Conservation (phyloP, 2,888 invertebrate species). For the Ophioninae sp. region DNA sequence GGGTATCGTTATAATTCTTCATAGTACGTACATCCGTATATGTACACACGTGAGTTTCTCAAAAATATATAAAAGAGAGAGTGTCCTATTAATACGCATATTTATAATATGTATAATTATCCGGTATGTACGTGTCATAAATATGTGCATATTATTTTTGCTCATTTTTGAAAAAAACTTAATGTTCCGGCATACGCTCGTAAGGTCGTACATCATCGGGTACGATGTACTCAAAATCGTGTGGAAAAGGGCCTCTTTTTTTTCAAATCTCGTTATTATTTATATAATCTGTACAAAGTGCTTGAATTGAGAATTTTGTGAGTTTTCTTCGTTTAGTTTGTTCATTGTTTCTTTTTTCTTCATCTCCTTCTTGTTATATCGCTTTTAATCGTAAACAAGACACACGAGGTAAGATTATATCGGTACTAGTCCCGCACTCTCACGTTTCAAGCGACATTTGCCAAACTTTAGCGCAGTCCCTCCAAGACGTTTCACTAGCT, state of each 20-base stretch:
- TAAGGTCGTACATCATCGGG: conserved; percentile 72
- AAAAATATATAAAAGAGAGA: conserved; percentile 81
- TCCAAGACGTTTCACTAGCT: conserved; percentile 10
- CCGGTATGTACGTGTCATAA: conserved; percentile 66
- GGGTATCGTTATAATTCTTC: conserved; percentile 69
- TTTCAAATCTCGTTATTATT: conserved; percentile 60
- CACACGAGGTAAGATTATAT: conserved; percentile 78
- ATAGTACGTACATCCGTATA: conserved; percentile 75
- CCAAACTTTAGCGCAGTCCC: conserved; percentile 51
- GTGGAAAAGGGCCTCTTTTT: conserved; percentile 78
- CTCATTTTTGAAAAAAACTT: conserved; percentile 48
- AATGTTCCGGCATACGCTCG: conserved; percentile 68
- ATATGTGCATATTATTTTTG: conserved; percentile 60
- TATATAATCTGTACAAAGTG: conserved; percentile 79
- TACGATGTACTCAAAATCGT: conserved; percentile 75
- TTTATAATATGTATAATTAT: conserved; percentile 65
- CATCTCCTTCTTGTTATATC: conserved; percentile 70
- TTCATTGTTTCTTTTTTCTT: conserved; percentile 65
- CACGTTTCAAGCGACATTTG: conserved; percentile 54
- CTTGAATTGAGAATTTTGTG: conserved; percentile 76
- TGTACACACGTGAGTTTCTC: conserved; percentile 80
- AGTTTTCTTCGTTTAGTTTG: conserved; percentile 69
- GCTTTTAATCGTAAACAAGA: conserved; percentile 78
- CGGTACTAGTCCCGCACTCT: conserved; percentile 62
- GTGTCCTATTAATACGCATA: conserved; percentile 72